phyloP scores from a whole-genome alignment of 2,113 vertebrate genomes.

The chimpanzee (Pan troglodytes) region DNA sequence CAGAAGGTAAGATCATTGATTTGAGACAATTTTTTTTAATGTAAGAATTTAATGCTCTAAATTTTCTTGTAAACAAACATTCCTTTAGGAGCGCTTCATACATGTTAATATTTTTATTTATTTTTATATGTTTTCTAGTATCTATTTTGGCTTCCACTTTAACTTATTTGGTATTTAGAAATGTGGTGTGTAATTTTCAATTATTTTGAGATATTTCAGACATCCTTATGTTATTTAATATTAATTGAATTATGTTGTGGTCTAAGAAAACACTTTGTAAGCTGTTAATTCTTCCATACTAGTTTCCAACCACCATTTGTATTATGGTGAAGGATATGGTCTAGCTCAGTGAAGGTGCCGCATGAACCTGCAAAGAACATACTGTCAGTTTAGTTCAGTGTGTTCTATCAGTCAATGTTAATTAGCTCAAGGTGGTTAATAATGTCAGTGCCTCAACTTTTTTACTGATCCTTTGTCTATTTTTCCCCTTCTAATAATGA shows the following conservation, averaged over 20 bases:
- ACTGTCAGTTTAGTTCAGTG: not conserved
- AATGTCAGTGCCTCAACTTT: not conserved
- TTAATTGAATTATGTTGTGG: not conserved
- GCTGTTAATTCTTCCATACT: not conserved
- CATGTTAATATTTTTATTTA: not conserved
- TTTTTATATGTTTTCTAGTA: not conserved
- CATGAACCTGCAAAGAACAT: not conserved
- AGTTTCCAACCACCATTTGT: not conserved
- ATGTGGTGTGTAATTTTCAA: not conserved
- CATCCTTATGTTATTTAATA: not conserved
- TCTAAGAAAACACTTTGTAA: not conserved
- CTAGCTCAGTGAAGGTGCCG: not conserved
- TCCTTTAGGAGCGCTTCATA: not conserved
- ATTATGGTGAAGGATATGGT: not conserved
- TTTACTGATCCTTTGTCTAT: not conserved
- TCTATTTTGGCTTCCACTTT: not conserved
- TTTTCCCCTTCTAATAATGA: not conserved
- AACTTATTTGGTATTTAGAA: not conserved
- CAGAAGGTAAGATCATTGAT: not conserved
- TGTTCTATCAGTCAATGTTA: no score
- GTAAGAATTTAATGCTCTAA: not conserved
- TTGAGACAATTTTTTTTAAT: not conserved
- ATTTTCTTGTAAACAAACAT: not conserved
- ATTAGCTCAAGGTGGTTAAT: not conserved
- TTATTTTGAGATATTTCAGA: not conserved